Evolutionary conservation across 2,113 vertebrate genomes (phyloP).

Genomic region (Ammodytes dubius): DNA sequence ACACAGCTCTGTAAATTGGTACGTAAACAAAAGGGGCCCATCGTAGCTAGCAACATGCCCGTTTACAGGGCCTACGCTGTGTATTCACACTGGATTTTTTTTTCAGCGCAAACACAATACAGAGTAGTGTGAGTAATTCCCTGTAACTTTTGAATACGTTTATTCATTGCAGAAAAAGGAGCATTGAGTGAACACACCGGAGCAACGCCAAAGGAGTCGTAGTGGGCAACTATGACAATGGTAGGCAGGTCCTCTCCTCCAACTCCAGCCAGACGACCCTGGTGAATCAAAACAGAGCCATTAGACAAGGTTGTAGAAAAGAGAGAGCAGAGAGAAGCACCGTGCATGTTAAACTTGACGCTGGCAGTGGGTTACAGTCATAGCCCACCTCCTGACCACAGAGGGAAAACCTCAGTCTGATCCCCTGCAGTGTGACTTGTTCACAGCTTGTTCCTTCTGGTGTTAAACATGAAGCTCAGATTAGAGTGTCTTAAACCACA

Average conservation of each 20-base stretch:
- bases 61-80: too few species aligned
- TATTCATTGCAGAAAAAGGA: not conserved
- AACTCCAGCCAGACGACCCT: slow-evolving; percentile 94
- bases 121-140: too few species aligned
- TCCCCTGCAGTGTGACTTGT: slow-evolving; percentile 39
- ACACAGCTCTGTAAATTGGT: too few species aligned
- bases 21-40: too few species aligned
- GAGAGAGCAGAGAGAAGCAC: not conserved
- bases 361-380: slow-evolving; percentile 11
- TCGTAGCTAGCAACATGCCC: too few species aligned
- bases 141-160: not conserved
- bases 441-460: slow-evolving; percentile 10
- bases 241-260: slow-evolving; percentile 98
- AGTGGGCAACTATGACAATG: slow-evolving; percentile 96
- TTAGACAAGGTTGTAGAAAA: slow-evolving; percentile 3
- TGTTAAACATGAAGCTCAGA: slow-evolving; percentile 27
- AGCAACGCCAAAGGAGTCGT: slow-evolving; percentile 96
- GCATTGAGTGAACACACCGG: slow-evolving; percentile 84
- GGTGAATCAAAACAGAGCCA: slow-evolving; percentile 5
- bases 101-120: too few species aligned
- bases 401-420: slow-evolving; percentile 17
- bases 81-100: too few species aligned
- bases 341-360: not conserved
- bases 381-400: slow-evolving; percentile 23
- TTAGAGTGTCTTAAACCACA: not conserved